Conservation (phyloP, 1,140 invertebrate species). For the Aradophagus sp. region DNA sequence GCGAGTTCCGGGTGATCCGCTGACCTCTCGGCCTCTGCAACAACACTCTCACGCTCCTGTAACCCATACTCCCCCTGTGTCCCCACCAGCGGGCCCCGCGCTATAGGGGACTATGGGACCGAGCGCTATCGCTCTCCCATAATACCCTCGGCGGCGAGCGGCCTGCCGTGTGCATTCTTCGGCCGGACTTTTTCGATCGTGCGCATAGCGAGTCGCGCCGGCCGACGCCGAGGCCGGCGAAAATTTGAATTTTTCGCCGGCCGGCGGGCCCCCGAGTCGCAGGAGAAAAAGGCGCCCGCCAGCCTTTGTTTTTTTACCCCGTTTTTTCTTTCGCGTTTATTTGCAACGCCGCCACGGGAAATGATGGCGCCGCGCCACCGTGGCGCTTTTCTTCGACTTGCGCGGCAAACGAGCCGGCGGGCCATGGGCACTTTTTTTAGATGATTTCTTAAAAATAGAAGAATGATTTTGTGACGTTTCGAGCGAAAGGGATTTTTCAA, state of each 20-base stretch:
- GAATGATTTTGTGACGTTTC: too few relatives aligned
- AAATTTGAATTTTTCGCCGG: constrained; percentile 50
- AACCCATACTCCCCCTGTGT: constrained; percentile 75
- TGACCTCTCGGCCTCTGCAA: constrained; percentile 76
- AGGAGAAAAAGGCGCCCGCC: too few relatives aligned
- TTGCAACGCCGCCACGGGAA: too few relatives aligned
- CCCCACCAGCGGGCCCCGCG: constrained; percentile 62
- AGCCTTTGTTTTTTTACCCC: neutral
- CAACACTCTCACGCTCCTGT: constrained; percentile 76
- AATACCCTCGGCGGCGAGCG: constrained; percentile 56
- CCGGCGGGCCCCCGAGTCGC: neutral
- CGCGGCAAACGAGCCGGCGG: too few relatives aligned
- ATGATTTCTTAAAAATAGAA: too few relatives aligned
- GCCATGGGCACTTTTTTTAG: too few relatives aligned
- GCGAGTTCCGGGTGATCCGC: constrained; percentile 76
- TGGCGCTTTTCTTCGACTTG: too few relatives aligned
- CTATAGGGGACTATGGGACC: constrained; percentile 58
- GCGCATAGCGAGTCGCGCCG: too few relatives aligned
- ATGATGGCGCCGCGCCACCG: too few relatives aligned
- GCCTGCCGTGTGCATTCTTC: constrained; percentile 64
- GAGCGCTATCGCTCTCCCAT: constrained; percentile 58
- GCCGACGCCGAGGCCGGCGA: constrained; percentile 18
- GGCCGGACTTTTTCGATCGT: constrained; percentile 52
- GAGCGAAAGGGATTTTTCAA: too few relatives aligned
- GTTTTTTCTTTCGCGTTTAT: too few relatives aligned